Conservation (phyloP, 2,888 invertebrate species). For the Noctua fimbriata region DNA sequence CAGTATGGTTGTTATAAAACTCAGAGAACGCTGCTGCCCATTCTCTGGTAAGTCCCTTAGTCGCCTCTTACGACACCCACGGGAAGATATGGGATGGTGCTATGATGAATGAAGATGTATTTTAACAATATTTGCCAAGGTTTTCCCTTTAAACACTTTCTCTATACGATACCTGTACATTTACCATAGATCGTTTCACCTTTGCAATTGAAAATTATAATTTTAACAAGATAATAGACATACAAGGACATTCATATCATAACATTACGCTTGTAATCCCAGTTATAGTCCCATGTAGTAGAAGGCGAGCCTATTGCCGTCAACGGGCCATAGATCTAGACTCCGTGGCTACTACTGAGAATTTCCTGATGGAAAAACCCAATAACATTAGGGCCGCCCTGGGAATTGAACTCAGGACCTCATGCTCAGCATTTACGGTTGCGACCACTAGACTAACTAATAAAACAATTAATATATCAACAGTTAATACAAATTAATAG, state of each 20-base stretch:
- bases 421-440: neutral
- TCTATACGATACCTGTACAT: neutral
- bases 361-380: neutral
- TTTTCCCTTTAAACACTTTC: neutral
- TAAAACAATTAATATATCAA: slow-evolving; percentile 26
- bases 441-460: neutral
- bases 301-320: neutral
- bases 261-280: no score
- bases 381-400: neutral
- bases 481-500: slow-evolving; percentile 29
- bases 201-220: neutral
- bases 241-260: slow-evolving; percentile 3
- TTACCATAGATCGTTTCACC: neutral
- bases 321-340: neutral
- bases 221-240: no score
- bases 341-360: neutral
- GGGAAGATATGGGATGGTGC: no score
- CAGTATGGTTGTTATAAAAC: no score
- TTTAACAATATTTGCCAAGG: neutral
- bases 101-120: neutral
- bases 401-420: neutral
- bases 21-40: no score
- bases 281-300: no score
- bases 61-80: no score
- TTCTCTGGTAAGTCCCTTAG: no score